A percentile compares a stretch with the other conserved stretches of the same genome.
These are phyloP conservation scores for Sylvicola cinctus DNA, from an alignment of 2,888 invertebrate species.

Conservation along the genomic window DNA sequence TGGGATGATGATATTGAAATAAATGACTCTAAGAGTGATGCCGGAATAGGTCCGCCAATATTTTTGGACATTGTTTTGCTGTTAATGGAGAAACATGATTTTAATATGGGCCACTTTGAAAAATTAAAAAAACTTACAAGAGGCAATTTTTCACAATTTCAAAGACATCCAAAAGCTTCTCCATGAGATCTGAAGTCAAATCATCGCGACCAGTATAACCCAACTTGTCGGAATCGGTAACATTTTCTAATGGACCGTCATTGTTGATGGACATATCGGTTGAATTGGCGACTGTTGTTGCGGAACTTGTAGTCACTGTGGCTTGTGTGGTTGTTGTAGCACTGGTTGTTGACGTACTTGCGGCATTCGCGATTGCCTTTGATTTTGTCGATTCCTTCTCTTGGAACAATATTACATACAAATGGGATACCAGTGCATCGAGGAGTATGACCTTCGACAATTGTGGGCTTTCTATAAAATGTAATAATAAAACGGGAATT, in stretches of 20 bases:
- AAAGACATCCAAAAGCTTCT: conserved; percentile 17
- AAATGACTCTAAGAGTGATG: conserved; percentile 17
- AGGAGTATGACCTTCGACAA: conserved; percentile 20
- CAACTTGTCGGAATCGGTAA: conserved; percentile 4
- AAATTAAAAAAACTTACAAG: conserved; percentile 6
- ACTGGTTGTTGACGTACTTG: not conserved
- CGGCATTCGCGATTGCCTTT: not conserved
- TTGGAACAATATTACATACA: conserved; percentile 23
- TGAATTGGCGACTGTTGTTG: not conserved
- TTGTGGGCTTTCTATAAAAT: conserved; percentile 16
- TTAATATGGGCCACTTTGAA: not conserved
- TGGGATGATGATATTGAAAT: conserved; percentile 22
- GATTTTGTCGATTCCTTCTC: not conserved
- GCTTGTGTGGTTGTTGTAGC: not conserved
- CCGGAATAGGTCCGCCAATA: conserved; percentile 17
- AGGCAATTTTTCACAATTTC: conserved; percentile 18
- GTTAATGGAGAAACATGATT: not conserved
- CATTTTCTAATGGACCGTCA: not conserved
- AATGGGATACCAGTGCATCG: conserved; percentile 21
- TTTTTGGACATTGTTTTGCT: conserved; percentile 19
- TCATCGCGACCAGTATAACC: conserved; percentile 9
- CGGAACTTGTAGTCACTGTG: not conserved
- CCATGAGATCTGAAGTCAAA: conserved; percentile 16
- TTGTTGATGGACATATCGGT: conserved; percentile 1
- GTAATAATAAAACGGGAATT: conserved; percentile 2